Evolutionary conservation across 2,888 invertebrate genomes (phyloP).

Genomic region (Lymantria monacha): DNA sequence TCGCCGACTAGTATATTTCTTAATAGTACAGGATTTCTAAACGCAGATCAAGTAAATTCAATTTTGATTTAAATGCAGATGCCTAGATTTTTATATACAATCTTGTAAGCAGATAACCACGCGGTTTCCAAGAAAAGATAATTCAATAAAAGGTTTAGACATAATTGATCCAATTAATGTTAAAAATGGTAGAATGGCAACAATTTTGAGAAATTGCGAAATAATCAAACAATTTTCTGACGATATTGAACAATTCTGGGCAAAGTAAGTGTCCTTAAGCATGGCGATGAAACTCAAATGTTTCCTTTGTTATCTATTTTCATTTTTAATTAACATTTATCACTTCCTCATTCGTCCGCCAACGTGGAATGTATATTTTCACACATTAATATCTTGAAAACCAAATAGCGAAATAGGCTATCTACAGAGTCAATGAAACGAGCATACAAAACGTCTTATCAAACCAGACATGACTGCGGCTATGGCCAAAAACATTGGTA

Average conservation of each 20-base stretch:
- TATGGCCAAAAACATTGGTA: too few relatives aligned
- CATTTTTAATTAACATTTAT: slow-evolving; percentile 6
- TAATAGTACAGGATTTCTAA: slow-evolving; percentile 13
- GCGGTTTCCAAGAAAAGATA: slow-evolving; percentile 15
- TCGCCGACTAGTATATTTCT: slow-evolving; percentile 19
- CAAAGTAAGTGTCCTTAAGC: slow-evolving; percentile 14
- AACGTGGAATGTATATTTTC: slow-evolving; percentile 12
- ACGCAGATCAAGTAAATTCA: slow-evolving; percentile 19
- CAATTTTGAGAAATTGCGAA: slow-evolving; percentile 12
- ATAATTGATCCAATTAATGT: slow-evolving; percentile 14
- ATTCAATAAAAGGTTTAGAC: slow-evolving; percentile 18
- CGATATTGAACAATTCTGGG: slow-evolving; percentile 17
- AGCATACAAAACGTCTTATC: background rate
- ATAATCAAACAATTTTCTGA: slow-evolving; percentile 12
- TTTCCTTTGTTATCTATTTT: background rate
- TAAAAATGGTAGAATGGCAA: slow-evolving; percentile 14
- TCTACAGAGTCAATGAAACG: background rate
- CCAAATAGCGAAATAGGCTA: slow-evolving; percentile 10
- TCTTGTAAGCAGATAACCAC: slow-evolving; percentile 5
- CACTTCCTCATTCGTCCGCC: slow-evolving; percentile 14
- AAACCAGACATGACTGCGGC: too few relatives aligned
- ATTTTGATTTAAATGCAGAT: slow-evolving; percentile 21
- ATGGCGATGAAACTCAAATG: slow-evolving; percentile 6
- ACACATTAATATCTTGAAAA: slow-evolving; percentile 5
- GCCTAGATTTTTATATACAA: slow-evolving; percentile 12